Evolutionary conservation across 2,888 invertebrate genomes (phyloP).

Genomic region (Lampropteryx suffumata): DNA sequence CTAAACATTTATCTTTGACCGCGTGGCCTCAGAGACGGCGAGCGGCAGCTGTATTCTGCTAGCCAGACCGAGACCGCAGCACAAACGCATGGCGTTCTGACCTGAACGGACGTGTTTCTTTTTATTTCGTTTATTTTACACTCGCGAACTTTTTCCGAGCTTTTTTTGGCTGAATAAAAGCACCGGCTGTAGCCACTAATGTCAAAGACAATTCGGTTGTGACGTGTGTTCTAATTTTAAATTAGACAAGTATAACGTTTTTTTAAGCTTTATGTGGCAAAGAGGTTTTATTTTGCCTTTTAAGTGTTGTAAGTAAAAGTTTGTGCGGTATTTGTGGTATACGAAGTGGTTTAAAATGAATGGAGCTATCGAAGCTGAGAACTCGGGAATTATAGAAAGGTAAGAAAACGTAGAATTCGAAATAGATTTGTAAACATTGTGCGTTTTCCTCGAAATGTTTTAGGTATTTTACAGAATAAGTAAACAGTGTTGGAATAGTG

Average conservation of each 20-base stretch:
- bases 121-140: slow-evolving; percentile 29
- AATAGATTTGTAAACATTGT: slow-evolving; percentile 25
- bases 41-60: slow-evolving; percentile 1
- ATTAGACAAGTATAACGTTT: slow-evolving; percentile 3
- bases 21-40: slow-evolving; percentile 16
- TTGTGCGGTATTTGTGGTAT: slow-evolving; percentile 3
- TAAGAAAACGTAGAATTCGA: slow-evolving; percentile 11
- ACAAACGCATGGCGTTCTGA: slow-evolving; percentile 28
- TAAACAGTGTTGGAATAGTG: neutral
- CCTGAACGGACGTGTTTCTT: slow-evolving; percentile 25
- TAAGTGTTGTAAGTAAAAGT: slow-evolving; percentile 15
- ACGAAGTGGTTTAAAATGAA: slow-evolving; percentile 20
- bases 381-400: slow-evolving; percentile 20
- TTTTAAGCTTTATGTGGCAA: slow-evolving; percentile 7
- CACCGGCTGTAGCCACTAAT: neutral
- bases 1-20: slow-evolving; percentile 23
- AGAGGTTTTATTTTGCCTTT: slow-evolving; percentile 12
- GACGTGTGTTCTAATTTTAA: slow-evolving; percentile 21
- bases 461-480: slow-evolving; percentile 7
- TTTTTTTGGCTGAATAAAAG: slow-evolving; percentile 10
- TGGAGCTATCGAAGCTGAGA: slow-evolving; percentile 19
- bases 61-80: slow-evolving; percentile 4
- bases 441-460: slow-evolving; percentile 14
- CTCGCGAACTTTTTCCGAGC: slow-evolving; percentile 37
- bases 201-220: slow-evolving; percentile 19